phyloP scores from a whole-genome alignment of 1,140 invertebrate species.

The Coenobita brevimanus region DNA sequence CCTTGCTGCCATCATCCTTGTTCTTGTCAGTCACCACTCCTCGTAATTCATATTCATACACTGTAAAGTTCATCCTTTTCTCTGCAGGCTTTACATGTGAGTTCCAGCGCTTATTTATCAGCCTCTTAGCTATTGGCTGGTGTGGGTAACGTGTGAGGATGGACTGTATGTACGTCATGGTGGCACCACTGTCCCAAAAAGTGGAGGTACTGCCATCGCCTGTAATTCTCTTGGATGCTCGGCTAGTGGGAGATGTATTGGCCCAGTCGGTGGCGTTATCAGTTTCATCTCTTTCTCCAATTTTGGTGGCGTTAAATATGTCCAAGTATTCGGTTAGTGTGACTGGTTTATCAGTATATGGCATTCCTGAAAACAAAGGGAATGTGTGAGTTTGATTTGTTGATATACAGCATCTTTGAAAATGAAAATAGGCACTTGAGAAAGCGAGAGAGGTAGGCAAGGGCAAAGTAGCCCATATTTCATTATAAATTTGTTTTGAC shows the following conservation, averaged over 20 bases:
- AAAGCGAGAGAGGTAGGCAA: not conserved
- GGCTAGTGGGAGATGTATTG: not conserved
- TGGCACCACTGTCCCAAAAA: conserved; percentile 47
- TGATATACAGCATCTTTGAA: not conserved
- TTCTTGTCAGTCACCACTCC: too few species aligned
- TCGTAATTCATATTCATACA: too few species aligned
- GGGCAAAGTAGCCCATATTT: too few species aligned
- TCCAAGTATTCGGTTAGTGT: conserved; percentile 40
- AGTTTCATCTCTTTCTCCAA: not conserved
- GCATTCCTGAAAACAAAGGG: conserved; percentile 2
- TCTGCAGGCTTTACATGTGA: too few species aligned
- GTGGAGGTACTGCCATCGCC: conserved; percentile 59
- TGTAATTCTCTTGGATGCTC: conserved; percentile 29
- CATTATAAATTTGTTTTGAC: too few species aligned
- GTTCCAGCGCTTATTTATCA: too few species aligned
- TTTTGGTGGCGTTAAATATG: conserved; percentile 47
- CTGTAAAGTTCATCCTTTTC: too few species aligned
- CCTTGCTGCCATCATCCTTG: not conserved
- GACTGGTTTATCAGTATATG: conserved; percentile 32
- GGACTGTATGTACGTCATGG: conserved; percentile 38
- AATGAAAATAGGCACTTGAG: not conserved
- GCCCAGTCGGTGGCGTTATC: not conserved
- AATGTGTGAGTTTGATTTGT: too few species aligned
- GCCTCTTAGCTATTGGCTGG: not conserved
- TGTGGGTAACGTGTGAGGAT: not conserved